These are phyloP conservation scores for Rhynchophorus ferrugineus DNA, from an alignment of 1,140 invertebrate species.

Conservation along the genomic window DNA sequence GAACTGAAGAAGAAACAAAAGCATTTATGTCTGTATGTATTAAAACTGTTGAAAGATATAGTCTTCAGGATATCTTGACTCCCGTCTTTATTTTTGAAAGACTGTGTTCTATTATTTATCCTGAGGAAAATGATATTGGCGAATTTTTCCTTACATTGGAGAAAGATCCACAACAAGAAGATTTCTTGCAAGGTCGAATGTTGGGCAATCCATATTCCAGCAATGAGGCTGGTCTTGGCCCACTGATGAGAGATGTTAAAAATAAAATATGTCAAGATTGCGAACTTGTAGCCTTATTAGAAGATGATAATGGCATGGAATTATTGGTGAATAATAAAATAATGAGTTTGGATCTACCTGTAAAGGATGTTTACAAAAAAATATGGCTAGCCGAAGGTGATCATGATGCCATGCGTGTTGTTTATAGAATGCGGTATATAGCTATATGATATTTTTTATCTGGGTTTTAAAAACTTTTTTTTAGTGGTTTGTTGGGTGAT, in stretches of 20 bases:
- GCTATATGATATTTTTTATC: neutral
- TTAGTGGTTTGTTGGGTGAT: conserved; percentile 82
- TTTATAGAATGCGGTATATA: conserved; percentile 84
- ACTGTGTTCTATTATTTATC: conserved; percentile 94
- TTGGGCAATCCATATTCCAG: conserved; percentile 96
- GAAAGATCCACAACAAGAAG: conserved; percentile 97
- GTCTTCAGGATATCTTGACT: conserved; percentile 84
- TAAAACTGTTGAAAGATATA: conserved; percentile 91
- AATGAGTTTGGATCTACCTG: conserved; percentile 90
- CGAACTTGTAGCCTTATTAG: conserved; percentile 89
- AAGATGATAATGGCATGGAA: conserved; percentile 99
- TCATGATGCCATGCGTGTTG: conserved; percentile 91
- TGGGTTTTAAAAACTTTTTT: neutral
- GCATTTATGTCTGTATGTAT: conserved; percentile 97
- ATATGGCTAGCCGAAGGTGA: conserved; percentile 80
- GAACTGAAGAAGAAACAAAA: conserved; percentile 91
- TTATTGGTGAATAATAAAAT: conserved; percentile 98
- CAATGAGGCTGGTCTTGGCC: conserved; percentile 85
- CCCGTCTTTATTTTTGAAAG: conserved; percentile 97
- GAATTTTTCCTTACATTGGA: conserved; percentile 95
- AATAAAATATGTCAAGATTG: conserved; percentile 98
- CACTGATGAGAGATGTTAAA: conserved; percentile 96
- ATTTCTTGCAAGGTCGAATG: conserved; percentile 94
- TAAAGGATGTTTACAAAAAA: conserved; percentile 87
- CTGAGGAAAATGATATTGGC: conserved; percentile 92